These are phyloP conservation scores for Andrena praecox DNA, from an alignment of 2,888 invertebrate genomes.

Conservation along the genomic window DNA sequence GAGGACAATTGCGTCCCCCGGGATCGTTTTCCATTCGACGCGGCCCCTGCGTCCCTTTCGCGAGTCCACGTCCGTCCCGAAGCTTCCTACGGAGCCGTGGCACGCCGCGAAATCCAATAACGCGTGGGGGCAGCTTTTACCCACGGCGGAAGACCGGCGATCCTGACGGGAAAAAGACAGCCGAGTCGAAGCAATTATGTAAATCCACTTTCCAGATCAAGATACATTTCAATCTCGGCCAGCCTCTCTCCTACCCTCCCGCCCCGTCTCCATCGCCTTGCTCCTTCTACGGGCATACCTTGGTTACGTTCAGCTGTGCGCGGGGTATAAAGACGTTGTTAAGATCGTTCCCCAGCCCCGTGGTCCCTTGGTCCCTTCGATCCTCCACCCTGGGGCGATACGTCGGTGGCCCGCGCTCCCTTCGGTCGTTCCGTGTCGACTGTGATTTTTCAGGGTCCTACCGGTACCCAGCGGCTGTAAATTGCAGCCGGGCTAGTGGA, in stretches of 20 bases:
- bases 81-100: no score
- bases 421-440: no score
- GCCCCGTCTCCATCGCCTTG: background rate
- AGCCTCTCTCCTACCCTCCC: background rate
- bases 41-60: no score
- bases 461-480: no score
- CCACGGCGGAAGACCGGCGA: constrained; percentile 30
- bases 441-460: no score
- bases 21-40: no score
- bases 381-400: no score
- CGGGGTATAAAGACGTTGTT: constrained; percentile 62
- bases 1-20: no score
- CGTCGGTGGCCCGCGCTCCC: no score
- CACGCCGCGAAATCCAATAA: constrained; percentile 72
- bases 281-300: constrained; percentile 30
- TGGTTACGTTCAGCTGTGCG: constrained; percentile 37
- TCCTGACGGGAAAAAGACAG: constrained; percentile 62
- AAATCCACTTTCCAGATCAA: constrained; percentile 77
- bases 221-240: constrained; percentile 77
- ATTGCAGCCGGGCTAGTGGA: no score
- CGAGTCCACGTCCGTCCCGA: no score
- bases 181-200: constrained; percentile 79
- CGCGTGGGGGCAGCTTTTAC: constrained; percentile 47
- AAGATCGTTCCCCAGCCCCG: constrained; percentile 21
- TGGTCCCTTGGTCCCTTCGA: no score